phyloP scores from a whole-genome alignment of 1,140 invertebrate genomes.

The Eulimnadia texana region DNA sequence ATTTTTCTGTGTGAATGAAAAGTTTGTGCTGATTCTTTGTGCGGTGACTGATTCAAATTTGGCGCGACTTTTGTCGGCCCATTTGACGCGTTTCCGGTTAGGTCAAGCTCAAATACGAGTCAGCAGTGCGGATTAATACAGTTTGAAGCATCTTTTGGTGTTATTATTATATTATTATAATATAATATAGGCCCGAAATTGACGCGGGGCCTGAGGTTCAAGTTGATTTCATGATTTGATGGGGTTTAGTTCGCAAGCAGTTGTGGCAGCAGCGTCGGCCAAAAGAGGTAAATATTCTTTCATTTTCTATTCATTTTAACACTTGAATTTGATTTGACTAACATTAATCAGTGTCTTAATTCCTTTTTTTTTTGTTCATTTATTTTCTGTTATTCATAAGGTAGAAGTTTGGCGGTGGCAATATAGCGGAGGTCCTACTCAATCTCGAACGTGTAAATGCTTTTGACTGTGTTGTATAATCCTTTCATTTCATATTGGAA shows the following conservation, averaged over 20 bases:
- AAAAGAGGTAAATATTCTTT: constrained; percentile 5
- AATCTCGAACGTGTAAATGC: not conserved
- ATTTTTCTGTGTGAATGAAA: no score
- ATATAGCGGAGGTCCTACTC: not conserved
- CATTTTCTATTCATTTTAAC: not conserved
- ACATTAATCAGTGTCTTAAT: not conserved
- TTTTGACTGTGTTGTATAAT: no score
- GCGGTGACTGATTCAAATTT: no score
- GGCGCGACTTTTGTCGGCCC: no score
- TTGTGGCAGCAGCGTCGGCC: constrained; percentile 12
- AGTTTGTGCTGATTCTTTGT: no score
- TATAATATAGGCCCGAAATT: no score
- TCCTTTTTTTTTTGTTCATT: not conserved
- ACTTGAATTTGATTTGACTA: not conserved
- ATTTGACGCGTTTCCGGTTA: no score
- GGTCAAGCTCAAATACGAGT: no score
- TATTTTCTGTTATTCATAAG: not conserved
- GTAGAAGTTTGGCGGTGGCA: not conserved
- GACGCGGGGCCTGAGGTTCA: not conserved
- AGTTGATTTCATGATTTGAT: constrained; percentile 4
- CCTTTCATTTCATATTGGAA: no score
- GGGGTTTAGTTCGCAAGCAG: constrained; percentile 8
- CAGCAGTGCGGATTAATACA: no score
- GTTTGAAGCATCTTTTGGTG: no score
- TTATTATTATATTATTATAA: no score